Evolutionary conservation across 1,140 invertebrate genomes (phyloP).

Genomic region (Agrilus planipennis): DNA sequence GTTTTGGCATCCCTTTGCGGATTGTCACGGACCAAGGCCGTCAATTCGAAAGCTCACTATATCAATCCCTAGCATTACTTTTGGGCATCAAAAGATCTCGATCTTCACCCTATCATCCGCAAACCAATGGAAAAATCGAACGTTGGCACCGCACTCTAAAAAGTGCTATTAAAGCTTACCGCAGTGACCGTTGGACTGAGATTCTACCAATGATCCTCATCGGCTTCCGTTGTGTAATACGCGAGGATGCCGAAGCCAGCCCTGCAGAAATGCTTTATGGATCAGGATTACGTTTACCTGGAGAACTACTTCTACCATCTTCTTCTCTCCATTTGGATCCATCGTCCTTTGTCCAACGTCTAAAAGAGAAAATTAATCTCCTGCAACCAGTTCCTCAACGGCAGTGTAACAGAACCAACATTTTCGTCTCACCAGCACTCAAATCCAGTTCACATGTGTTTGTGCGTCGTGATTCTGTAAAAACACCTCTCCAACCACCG

Average conservation of each 20-base stretch:
- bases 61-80: constrained; percentile 4
- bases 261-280: constrained; percentile 27
- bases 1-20: constrained; percentile 20
- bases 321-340: too few relatives aligned
- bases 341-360: too few relatives aligned
- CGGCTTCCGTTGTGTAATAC: constrained; percentile 13
- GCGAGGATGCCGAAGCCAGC: constrained; percentile 20
- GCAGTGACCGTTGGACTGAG: constrained; percentile 7
- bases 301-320: constrained; percentile 9
- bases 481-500: too few relatives aligned
- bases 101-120: constrained; percentile 23
- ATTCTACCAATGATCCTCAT: constrained; percentile 17
- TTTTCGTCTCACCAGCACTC: too few relatives aligned
- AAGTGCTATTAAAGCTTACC: constrained; percentile 13
- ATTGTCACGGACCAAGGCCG: constrained; percentile 21
- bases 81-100: constrained; percentile 4
- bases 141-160: constrained; percentile 26
- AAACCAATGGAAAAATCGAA: constrained; percentile 27
- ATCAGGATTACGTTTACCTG: constrained; percentile 21
- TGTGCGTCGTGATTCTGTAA: too few relatives aligned
- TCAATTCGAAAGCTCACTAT: constrained; percentile 20
- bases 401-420: too few relatives aligned
- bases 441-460: too few relatives aligned
- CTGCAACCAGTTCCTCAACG: too few relatives aligned
- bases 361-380: too few relatives aligned